These are phyloP conservation scores for Erinaceus europaeus DNA, from an alignment of 2,113 vertebrate species.

Conservation along the genomic window DNA sequence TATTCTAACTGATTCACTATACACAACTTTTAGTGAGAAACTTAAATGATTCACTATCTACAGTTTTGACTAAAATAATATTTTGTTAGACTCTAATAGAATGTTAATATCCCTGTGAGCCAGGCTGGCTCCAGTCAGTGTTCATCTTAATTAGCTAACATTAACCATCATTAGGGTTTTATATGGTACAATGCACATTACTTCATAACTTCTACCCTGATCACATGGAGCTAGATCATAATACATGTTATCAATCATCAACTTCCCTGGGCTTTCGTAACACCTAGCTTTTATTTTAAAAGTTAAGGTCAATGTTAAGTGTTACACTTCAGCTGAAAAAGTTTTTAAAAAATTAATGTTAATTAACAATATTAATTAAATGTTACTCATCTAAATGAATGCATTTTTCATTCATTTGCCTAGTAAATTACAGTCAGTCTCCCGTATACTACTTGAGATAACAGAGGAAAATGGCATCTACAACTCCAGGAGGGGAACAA, in stretches of 20 bases:
- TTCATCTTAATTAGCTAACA: conserved; percentile 87
- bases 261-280: conserved; percentile 77
- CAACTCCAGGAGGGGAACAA: conserved; percentile 30
- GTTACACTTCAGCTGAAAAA: conserved; percentile 82
- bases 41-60: conserved; percentile 74
- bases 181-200: conserved; percentile 86
- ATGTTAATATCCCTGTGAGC: conserved; percentile 81
- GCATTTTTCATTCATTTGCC: conserved; percentile 82
- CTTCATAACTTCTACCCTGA: conserved; percentile 80
- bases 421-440: conserved; percentile 79
- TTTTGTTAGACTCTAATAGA: conserved; percentile 84
- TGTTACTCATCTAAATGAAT: conserved; percentile 86
- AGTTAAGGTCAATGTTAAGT: conserved; percentile 85
- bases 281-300: conserved; percentile 82
- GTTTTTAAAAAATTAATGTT: conserved; percentile 80
- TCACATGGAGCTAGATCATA: conserved; percentile 80
- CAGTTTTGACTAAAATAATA: conserved; percentile 84
- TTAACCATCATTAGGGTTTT: conserved; percentile 87
- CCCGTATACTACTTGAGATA: conserved; percentile 76
- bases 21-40: conserved; percentile 73
- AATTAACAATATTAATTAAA: conserved; percentile 87
- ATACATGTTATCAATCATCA: conserved; percentile 83
- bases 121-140: conserved; percentile 79
- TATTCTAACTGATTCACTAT: conserved; percentile 75
- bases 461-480: conserved; percentile 71